Base-by-base conservation (phyloP, 2,888 invertebrate genomes). In the Lycophotia porphyrea region DNA sequence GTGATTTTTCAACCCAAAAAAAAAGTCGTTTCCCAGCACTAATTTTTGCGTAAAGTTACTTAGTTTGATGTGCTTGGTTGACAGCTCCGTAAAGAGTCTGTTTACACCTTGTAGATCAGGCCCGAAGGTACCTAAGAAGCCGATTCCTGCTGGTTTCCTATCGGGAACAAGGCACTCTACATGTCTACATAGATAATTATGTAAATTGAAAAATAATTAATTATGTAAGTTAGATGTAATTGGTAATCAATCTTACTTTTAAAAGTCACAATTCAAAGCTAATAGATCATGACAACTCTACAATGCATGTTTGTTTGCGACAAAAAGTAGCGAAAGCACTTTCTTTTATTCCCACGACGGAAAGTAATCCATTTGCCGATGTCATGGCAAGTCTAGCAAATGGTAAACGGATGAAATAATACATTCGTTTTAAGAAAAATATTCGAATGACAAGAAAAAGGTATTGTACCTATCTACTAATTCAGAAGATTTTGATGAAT, bases 351-450 rank as follows among this genome's bases (percentile, higher is more conserved):
- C 80, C 34, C 84, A 78, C 79, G 66, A 44, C n/a, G 15, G 61
- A 61, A 80, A 82, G 66, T 49, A 80, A 83, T 82, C 44, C 83
- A 78, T 80, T 83, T 83, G 79, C 49, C 71, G 42, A 64, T 58
- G 70, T 61, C 78, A 82, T 27, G 11, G 55, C 15, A 44, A 77
- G 42, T 79, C 34, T 60, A 74, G 60, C n/a, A 24, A n/a, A 68
- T 24, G 21, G 36, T 55, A 36, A 66, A 15, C 31, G 2, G 31
- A 71, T 71, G 11, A 39, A 27, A 39, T 47, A 24, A 34, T 31
- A 27, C 39, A 13, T 5, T 58, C 47, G 11, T 58, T 75, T 24
- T 11, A 31, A 44, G 7, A 36, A 24, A 61, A 21, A 9, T 27
- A 39, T 18, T 55, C 18, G 15, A 7, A 55, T 27, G 27, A 27